Conservation (phyloP, 2,113 vertebrate species). For the Pelecanoides urinatrix region DNA sequence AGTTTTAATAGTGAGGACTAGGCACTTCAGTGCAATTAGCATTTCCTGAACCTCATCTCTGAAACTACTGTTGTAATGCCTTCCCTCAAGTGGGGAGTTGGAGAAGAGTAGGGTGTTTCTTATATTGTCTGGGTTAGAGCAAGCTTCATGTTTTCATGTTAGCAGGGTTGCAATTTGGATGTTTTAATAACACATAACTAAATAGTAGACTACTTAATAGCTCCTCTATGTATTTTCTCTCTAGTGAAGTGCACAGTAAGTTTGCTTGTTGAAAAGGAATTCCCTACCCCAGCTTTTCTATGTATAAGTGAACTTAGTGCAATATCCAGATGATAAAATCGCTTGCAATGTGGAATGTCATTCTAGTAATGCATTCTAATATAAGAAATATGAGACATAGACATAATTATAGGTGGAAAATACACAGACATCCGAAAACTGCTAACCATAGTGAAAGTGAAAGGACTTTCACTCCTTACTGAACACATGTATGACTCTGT, state of each 20-base stretch:
- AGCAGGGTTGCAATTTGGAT: neutral
- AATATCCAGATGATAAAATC: neutral
- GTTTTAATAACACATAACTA: neutral
- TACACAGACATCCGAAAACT: neutral
- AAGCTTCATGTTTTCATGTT: neutral
- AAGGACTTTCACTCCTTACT: neutral
- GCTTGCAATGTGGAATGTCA: neutral
- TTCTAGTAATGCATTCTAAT: neutral
- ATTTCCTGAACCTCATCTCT: neutral
- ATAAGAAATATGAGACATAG: neutral
- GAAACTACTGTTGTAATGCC: neutral
- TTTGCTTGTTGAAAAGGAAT: neutral
- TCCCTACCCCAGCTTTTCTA: neutral
- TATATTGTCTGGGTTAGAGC: neutral
- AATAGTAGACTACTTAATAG: neutral
- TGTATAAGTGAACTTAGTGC: neutral
- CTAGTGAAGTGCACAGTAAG: neutral
- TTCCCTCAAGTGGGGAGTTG: neutral
- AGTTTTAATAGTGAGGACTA: neutral
- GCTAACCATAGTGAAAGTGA: neutral
- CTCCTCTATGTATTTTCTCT: neutral
- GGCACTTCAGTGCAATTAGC: neutral
- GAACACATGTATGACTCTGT: neutral
- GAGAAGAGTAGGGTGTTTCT: neutral
- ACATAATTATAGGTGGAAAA: neutral